These are phyloP conservation scores for Brachyptera putata DNA, from an alignment of 2,888 invertebrate genomes.

Conservation along the genomic window DNA sequence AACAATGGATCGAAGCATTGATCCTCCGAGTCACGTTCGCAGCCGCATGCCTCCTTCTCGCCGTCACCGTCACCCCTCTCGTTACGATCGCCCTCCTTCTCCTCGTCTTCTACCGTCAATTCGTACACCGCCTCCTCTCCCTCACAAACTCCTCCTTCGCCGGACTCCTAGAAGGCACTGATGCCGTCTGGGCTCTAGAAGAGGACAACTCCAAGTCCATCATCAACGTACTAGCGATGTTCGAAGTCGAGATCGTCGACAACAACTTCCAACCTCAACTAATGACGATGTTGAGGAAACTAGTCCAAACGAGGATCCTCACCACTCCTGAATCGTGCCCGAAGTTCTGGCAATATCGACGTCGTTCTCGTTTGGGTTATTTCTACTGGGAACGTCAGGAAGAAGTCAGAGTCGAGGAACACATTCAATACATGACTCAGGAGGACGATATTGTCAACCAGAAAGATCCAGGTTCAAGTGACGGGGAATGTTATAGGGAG, in stretches of 20 bases:
- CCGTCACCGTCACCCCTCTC: conserved; percentile 13
- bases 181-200: conserved; percentile 53
- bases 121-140: conserved; percentile 2
- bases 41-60: conserved; percentile 18
- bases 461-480: conserved; percentile 34
- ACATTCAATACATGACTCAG: conserved; percentile 47
- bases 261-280: conserved; percentile 34
- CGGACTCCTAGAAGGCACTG: conserved; percentile 50
- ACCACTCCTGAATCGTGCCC: conserved; percentile 34
- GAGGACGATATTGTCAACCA: conserved; percentile 28
- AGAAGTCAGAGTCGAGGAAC: conserved; percentile 45
- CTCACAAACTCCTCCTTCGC: conserved; percentile 40
- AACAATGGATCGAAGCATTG: conserved; percentile 12
- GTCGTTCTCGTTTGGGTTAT: conserved; percentile 46
- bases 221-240: conserved; percentile 49
- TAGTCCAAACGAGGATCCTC: conserved; percentile 33
- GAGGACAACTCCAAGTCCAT: conserved; percentile 47
- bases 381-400: conserved; percentile 49
- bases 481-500: conserved; percentile 33
- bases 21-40: conserved; percentile 19
- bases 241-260: conserved; percentile 42
- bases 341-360: conserved; percentile 49
- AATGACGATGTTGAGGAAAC: conserved; percentile 32
- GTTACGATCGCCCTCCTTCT: background rate
- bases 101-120: conserved; percentile 19